Evolutionary conservation across 1,140 invertebrate genomes (phyloP).

Genomic region (Sipha flava): DNA sequence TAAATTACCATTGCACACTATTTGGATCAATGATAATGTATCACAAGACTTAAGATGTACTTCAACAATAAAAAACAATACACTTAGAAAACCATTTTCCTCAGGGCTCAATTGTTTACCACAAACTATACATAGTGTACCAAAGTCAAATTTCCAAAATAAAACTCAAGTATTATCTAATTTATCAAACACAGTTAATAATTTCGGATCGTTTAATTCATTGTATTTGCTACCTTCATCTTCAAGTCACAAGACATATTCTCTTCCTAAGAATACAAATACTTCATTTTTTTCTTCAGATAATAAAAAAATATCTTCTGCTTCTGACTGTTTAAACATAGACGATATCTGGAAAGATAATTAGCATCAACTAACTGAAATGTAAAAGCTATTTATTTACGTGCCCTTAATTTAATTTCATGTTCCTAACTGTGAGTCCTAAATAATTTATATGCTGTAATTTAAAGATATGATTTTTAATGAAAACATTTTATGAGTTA

Average conservation of each 20-base stretch:
- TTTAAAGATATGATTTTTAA: background rate
- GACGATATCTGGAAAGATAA: slow-evolving; percentile 7
- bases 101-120: background rate
- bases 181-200: background rate
- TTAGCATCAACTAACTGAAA: background rate
- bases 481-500: background rate
- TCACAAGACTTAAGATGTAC: background rate
- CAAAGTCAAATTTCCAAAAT: background rate
- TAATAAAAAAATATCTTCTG: background rate
- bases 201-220: background rate
- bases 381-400: background rate
- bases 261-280: background rate
- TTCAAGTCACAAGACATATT: background rate
- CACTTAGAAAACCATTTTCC: background rate
- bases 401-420: background rate
- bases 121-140: background rate
- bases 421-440: background rate
- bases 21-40: background rate
- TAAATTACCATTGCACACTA: background rate
- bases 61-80: background rate
- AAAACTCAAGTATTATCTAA: background rate
- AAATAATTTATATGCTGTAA: background rate
- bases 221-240: background rate
- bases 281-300: background rate
- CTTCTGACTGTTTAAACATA: background rate